Base-by-base conservation (phyloP, 1,140 invertebrate genomes). In the Brachionus rubens region DNA sequence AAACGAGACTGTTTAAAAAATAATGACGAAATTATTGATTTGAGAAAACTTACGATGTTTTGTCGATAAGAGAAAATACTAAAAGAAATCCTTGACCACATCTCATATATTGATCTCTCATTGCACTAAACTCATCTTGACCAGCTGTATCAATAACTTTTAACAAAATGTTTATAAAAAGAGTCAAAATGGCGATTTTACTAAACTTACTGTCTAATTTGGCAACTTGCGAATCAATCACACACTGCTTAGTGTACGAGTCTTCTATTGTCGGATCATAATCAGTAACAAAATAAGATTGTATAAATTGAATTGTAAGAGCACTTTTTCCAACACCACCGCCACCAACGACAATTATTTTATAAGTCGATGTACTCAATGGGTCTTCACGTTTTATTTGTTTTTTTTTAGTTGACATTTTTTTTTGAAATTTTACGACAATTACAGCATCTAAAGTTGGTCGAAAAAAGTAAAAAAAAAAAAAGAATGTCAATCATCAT, bases 91-190 rank as follows among this genome's bases (percentile, higher is more conserved):
- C 85, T 77, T 86, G 84, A 6, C 85, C 85, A 52, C 84, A 83
- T 78, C 92, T 86, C 91, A 95, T 93, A 82, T 95, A 95, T 84
- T 95, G 93, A 82, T 93, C 94, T 78, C 92, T 86, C 92, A 94
- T 94, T 10, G 92, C 92, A 82, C 91, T 91, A 82, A 97, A 98
- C 85, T 98, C 95, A 80, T 98, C 95, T 85, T 98, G 95, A 0
- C 95, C 95, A 41, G 95, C 95, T 14, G 95, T 98, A 83, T 98
- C 95, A 80, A 98, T 85, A 82, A 98, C 68, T 72, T 50, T 7
- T 21, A 62, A 41, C 36, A 21, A 43, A 28, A 24, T 33, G 1
- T 7, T n/a, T 33, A 36, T 36, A 33, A 36, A 36, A 16, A 5
- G 26, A 36, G 14, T 59, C 19, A 33, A 40, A 40, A 19, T 30